Evolutionary conservation across 2,888 invertebrate genomes (phyloP).

Genomic region (Pyrocoelia pectoralis): DNA sequence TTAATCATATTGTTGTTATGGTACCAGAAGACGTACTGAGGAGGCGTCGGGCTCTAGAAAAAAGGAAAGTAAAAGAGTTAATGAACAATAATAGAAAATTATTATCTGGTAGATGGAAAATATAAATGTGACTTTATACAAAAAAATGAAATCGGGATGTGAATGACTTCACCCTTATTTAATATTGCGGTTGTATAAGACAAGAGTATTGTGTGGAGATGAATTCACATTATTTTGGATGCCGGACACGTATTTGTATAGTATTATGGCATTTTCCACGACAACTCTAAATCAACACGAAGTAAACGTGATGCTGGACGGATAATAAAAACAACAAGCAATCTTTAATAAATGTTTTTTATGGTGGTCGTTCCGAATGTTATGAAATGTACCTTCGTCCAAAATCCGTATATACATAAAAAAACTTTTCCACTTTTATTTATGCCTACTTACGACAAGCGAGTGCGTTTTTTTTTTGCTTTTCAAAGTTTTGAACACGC

Average conservation of each 20-base stretch:
- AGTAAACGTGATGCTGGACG: constrained; percentile 38
- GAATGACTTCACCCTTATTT: background rate
- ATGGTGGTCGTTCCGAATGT: constrained; percentile 14
- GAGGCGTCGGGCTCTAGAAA: constrained; percentile 87
- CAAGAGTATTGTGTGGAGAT: background rate
- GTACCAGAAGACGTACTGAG: constrained; percentile 95
- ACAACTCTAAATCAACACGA: constrained; percentile 43
- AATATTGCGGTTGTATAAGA: constrained; percentile 2
- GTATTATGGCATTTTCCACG: constrained; percentile 36
- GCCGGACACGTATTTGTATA: constrained; percentile 32
- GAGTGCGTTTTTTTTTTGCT: background rate
- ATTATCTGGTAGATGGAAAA: background rate
- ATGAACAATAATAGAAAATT: constrained; percentile 7
- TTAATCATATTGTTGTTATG: constrained; percentile 95
- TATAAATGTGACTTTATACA: background rate
- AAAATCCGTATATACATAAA: constrained; percentile 1
- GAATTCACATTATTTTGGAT: constrained; percentile 17
- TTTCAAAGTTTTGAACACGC: background rate
- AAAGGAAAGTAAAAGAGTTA: background rate
- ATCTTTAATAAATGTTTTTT: constrained; percentile 35
- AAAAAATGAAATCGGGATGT: background rate
- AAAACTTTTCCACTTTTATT: background rate
- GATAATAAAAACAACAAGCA: constrained; percentile 37
- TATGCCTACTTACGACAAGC: background rate
- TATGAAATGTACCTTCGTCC: constrained; percentile 12